Evolutionary conservation across 2,888 invertebrate species (phyloP), one percentile per base, ranked within the genome.

Genomic region (Xestia xanthographa): DNA sequence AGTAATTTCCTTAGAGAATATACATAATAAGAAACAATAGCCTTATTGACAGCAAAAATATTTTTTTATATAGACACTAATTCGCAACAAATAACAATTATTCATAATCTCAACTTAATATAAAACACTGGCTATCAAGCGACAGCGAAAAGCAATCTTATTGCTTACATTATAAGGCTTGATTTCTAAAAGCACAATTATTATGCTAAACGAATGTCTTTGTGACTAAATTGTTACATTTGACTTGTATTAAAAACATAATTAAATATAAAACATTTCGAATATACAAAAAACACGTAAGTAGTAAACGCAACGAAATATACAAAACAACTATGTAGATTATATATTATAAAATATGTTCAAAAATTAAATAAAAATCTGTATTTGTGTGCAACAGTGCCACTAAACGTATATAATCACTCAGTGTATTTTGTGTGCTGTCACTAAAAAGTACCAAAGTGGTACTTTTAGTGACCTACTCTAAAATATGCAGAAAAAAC

Each of bases 121-220:
- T 8, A 68, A 48, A 60, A 69, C 38, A 78, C 41, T 63, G 41
- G 26, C 43, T 72, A 72, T 74, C 60, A 83, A 85, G 85, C 74
- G 70, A 78, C 66, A 77, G 22, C 34, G 34, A 75, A 89, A 88
- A 91, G 89, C 91, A 92, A 92, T 90, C 81, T 89, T 89, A 93
- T 92, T 92, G 90, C 91, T 91, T 66, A 88, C 12, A 75, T 75
- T 82, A 88, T 90, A 92, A 90, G 87, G 89, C 90, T 72, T 85
- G 75, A 79, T 83, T 86, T 83, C 29, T 68, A 79, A 68, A 41
- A 71, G 41, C 68, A 66, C 72, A 58, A 58, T 26, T 29, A 45
- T 70, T 79, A 65, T 41, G n/a, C 45, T 72, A 50, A 66, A 77
- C 56, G 48, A 72, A 76, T 74, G 71, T 74, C 48, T 83, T 79